phyloP scores from a whole-genome alignment of 1,140 invertebrate genomes.

The Nebria ingens region DNA sequence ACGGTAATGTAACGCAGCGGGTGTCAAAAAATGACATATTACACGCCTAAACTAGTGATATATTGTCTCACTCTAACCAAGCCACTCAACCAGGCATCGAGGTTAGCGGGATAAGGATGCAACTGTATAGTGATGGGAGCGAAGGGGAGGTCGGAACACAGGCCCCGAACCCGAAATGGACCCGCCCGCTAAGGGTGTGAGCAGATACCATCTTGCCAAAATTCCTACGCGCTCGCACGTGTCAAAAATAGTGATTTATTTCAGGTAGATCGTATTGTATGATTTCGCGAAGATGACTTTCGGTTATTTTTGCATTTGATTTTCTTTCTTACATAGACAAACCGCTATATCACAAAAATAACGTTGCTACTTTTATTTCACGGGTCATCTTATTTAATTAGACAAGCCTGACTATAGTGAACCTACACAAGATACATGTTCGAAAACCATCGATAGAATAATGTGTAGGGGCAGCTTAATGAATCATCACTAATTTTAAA shows the following conservation, averaged over 20 bases:
- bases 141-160: background rate
- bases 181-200: background rate
- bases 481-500: too few species aligned
- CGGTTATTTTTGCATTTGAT: slow-evolving; percentile 1
- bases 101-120: background rate
- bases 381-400: too few species aligned
- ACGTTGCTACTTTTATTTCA: too few species aligned
- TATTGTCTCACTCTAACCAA: background rate
- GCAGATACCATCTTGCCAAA: slow-evolving; percentile 7
- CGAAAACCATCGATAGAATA: too few species aligned
- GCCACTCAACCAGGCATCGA: background rate
- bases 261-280: background rate
- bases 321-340: too few species aligned
- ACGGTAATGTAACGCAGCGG: background rate
- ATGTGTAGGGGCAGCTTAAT: too few species aligned
- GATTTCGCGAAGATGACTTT: background rate
- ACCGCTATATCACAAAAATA: too few species aligned
- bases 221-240: background rate
- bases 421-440: too few species aligned
- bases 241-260: slow-evolving; percentile 1
- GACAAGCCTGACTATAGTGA: too few species aligned
- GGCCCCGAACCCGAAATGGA: background rate
- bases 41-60: background rate
- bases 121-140: background rate
- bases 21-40: slow-evolving; percentile 7